phyloP scores from a whole-genome alignment of 2,113 vertebrate genomes.

The Toxotes jaculatrix region DNA sequence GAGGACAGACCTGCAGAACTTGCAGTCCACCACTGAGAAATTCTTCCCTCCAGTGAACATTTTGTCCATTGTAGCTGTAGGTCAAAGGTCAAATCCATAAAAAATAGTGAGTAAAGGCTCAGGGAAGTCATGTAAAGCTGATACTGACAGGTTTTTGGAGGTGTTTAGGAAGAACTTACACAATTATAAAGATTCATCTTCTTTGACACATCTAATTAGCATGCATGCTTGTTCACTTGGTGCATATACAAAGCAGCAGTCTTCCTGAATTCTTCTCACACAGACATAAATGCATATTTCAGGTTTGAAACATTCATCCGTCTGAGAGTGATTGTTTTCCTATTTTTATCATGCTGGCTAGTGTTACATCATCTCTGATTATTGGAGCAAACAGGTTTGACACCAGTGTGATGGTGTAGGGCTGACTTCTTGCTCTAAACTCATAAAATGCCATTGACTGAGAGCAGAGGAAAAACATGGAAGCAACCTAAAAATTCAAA shows the following conservation, averaged over 20 bases:
- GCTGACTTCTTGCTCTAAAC: not conserved
- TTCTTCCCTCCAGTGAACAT: too few relatives aligned
- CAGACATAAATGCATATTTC: not conserved
- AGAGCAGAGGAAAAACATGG: not conserved
- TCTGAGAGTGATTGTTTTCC: not conserved
- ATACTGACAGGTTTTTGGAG: not conserved
- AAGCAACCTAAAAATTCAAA: not conserved
- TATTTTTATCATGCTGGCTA: not conserved
- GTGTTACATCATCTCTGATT: not conserved
- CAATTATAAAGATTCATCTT: not conserved
- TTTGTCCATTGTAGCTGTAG: not conserved
- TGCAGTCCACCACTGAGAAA: too few relatives aligned
- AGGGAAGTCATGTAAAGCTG: not conserved
- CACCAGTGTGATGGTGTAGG: too few relatives aligned
- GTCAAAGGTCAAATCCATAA: not conserved
- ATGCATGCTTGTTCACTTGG: not conserved
- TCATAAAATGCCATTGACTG: not conserved
- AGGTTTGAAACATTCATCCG: not conserved
- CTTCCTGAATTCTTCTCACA: not conserved
- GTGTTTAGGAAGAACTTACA: not conserved
- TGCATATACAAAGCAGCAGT: not conserved
- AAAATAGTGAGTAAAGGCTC: too few relatives aligned
- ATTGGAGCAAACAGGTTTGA: not conserved
- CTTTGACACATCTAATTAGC: not conserved
- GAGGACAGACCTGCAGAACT: too few relatives aligned